Evolutionary conservation across 2,113 vertebrate species (phyloP).

Genomic region (Bujurquina vittata): DNA sequence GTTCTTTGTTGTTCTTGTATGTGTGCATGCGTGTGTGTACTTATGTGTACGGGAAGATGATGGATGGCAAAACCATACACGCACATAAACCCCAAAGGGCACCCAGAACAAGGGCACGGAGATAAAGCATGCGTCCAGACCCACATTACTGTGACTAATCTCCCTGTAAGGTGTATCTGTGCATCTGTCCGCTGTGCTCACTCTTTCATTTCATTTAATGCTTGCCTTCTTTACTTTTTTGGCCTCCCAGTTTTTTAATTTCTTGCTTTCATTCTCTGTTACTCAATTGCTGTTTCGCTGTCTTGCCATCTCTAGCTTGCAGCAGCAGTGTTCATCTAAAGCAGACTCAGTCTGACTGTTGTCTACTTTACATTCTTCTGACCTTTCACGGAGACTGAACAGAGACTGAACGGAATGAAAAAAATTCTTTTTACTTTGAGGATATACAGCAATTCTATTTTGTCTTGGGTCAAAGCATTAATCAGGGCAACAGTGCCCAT

Average conservation of each 20-base stretch:
- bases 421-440: neutral
- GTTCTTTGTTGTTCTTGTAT: constrained; percentile 38
- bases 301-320: constrained; percentile 4
- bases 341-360: constrained; percentile 4
- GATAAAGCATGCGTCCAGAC: constrained; percentile 59
- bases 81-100: constrained; percentile 39
- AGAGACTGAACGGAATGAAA: neutral
- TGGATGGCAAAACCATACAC: constrained; percentile 12
- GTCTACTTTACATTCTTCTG: constrained; percentile 32
- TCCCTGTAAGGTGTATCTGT: constrained; percentile 58
- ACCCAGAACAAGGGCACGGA: constrained; percentile 63
- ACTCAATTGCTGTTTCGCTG: constrained; percentile 1
- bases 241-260: constrained; percentile 6
- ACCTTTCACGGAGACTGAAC: constrained; percentile 2
- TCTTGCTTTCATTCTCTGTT: neutral
- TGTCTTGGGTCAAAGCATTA: neutral
- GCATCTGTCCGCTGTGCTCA: constrained; percentile 39
- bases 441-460: constrained; percentile 5
- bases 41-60: neutral
- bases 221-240: neutral
- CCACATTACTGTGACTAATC: constrained; percentile 58
- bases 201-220: constrained; percentile 32
- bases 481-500: neutral
- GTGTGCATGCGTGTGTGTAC: neutral
- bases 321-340: constrained; percentile 19